Conservation (phyloP, 2,113 vertebrate genomes). For the Isichthys henryi region DNA sequence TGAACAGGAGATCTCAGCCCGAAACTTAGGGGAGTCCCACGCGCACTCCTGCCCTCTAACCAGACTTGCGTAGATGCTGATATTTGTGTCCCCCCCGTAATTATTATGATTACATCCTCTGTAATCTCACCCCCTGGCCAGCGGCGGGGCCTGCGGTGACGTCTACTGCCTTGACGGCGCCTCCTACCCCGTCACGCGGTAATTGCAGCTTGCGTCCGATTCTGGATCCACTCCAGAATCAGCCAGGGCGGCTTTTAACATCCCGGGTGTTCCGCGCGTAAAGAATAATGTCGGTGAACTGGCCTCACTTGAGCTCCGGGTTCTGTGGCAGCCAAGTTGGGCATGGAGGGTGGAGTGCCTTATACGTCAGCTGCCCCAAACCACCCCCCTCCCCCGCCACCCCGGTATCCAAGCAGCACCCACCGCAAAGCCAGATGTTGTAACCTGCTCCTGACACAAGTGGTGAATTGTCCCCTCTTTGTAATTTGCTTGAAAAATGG, state of each 20-base stretch:
- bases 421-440: background rate
- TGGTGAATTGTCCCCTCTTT: background rate
- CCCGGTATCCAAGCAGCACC: background rate
- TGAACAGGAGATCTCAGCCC: background rate
- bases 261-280: background rate
- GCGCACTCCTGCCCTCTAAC: background rate
- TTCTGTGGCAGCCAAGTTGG: background rate
- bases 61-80: background rate
- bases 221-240: background rate
- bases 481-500: background rate
- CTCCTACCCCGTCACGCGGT: background rate
- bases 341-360: background rate
- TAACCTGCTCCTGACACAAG: background rate
- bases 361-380: background rate
- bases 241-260: background rate
- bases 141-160: background rate
- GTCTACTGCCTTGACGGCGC: background rate
- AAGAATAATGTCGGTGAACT: background rate
- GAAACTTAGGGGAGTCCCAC: background rate
- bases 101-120: constrained; percentile 18
- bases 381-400: background rate
- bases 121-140: constrained; percentile 10
- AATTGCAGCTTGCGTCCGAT: background rate
- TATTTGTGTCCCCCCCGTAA: constrained; percentile 7
- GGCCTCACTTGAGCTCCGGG: background rate